Percentiles rank a stretch among this genome's conserved stretches.
These are phyloP conservation scores for Psilopogon haemacephalus DNA, from an alignment of 2,113 vertebrate genomes.

Conservation along the genomic window DNA sequence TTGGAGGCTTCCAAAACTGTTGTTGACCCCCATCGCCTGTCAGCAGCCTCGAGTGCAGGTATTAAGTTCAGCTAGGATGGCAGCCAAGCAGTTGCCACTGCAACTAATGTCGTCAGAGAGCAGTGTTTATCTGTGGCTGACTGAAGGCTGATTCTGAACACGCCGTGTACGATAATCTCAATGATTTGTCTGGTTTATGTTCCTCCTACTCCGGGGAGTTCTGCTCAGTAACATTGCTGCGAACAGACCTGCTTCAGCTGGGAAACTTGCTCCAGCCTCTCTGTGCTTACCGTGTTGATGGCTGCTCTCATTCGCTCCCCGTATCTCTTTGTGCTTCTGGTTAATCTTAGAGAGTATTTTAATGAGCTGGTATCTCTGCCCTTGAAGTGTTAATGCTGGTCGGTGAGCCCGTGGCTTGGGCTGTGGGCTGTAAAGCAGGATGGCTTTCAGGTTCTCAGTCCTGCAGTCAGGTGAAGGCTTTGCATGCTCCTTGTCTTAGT, in stretches of 20 bases:
- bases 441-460: not conserved
- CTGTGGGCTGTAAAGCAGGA: not conserved
- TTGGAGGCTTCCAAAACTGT: not conserved
- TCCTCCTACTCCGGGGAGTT: not conserved
- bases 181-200: not conserved
- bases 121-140: slow-evolving; percentile 33
- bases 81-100: slow-evolving; percentile 52
- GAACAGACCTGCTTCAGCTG: not conserved
- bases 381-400: not conserved
- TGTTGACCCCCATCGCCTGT: not conserved
- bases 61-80: slow-evolving; percentile 60
- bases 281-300: not conserved
- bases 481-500: not conserved
- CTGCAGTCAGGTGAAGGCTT: not conserved
- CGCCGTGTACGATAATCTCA: not conserved
- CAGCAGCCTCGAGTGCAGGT: slow-evolving; percentile 32
- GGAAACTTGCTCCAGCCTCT: not conserved
- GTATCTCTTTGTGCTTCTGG: not conserved
- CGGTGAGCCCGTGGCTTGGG: not conserved
- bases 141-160: slow-evolving; percentile 14
- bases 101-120: slow-evolving; percentile 40
- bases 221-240: not conserved
- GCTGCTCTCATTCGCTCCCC: not conserved
- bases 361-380: not conserved
- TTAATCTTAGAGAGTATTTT: not conserved